Conservation (phyloP, 2,113 vertebrate species). For the Pseudolaguvia tuberculata region DNA sequence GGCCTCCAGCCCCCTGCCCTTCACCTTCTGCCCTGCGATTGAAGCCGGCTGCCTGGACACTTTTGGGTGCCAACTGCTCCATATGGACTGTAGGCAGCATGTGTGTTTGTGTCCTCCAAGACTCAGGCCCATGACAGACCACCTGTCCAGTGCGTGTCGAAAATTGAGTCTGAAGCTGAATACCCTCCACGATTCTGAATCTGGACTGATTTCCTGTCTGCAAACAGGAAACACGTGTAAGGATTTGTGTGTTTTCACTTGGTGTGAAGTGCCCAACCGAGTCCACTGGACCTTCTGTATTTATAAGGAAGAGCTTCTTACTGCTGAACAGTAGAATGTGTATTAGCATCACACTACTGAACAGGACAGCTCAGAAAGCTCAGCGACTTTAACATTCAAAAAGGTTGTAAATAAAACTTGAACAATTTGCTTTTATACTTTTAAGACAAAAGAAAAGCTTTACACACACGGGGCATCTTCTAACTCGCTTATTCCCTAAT, state of each 20-base stretch:
- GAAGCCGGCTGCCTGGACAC: constrained; percentile 69
- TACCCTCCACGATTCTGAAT: constrained; percentile 44
- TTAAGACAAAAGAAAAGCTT: background rate
- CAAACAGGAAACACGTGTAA: constrained; percentile 42
- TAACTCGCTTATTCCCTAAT: no score
- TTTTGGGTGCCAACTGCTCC: constrained; percentile 72
- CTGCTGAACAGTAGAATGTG: constrained; percentile 39
- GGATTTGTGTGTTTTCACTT: constrained; percentile 36
- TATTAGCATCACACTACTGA: background rate
- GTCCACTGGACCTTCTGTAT: constrained; percentile 40
- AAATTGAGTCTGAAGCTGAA: constrained; percentile 21
- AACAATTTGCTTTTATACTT: background rate
- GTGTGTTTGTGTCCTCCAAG: constrained; percentile 48
- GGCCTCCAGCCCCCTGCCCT: constrained; percentile 58
- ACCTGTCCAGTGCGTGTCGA: constrained; percentile 30
- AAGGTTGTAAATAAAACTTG: background rate
- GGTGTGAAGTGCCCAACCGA: constrained; percentile 40
- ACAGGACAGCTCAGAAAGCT: background rate
- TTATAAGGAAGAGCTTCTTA: constrained; percentile 38
- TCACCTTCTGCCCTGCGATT: constrained; percentile 73
- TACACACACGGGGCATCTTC: no score
- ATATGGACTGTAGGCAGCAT: constrained; percentile 67
- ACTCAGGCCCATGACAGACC: constrained; percentile 39
- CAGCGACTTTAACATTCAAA: background rate
- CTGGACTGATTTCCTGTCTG: constrained; percentile 43